These are phyloP conservation scores for Chelmon rostratus DNA, from an alignment of 2,797 vertebrate species.

Conservation along the genomic window DNA sequence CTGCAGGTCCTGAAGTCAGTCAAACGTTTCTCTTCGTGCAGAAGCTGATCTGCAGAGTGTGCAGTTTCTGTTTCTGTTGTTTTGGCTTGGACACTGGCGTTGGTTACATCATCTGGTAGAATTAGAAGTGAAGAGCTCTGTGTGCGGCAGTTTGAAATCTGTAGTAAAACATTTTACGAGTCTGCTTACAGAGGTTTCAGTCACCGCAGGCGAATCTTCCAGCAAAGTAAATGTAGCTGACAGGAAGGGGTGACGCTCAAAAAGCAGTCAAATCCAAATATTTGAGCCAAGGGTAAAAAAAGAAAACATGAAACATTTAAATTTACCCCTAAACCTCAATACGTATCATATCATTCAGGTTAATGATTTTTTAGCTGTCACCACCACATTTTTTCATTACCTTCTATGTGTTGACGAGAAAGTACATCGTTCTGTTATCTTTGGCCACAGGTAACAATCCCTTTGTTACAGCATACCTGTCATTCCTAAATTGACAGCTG, in stretches of 20 bases:
- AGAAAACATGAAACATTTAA: not conserved
- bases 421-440: not conserved
- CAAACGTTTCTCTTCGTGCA: not conserved
- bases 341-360: not conserved
- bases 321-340: not conserved
- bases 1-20: not conserved
- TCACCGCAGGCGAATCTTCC: not conserved
- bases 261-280: not conserved
- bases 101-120: not conserved
- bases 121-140: not conserved
- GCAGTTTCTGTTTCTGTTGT: no score
- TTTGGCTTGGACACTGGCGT: not conserved
- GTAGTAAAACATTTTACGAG: no score
- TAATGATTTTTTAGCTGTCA: not conserved
- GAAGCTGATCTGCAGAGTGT: not conserved
- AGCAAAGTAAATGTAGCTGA: no score
- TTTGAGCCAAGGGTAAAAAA: not conserved
- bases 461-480: not conserved
- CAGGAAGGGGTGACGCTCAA: no score
- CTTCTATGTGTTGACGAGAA: not conserved
- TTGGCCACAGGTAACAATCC: not conserved
- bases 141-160: not conserved
- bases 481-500: slow-evolving; percentile 1
- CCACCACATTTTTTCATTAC: not conserved
- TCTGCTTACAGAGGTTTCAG: not conserved